Evolutionary conservation across 2,797 vertebrate species (phyloP), one percentile per base, ranked within the genome.

Genomic region (Orestias chungarensis): DNA sequence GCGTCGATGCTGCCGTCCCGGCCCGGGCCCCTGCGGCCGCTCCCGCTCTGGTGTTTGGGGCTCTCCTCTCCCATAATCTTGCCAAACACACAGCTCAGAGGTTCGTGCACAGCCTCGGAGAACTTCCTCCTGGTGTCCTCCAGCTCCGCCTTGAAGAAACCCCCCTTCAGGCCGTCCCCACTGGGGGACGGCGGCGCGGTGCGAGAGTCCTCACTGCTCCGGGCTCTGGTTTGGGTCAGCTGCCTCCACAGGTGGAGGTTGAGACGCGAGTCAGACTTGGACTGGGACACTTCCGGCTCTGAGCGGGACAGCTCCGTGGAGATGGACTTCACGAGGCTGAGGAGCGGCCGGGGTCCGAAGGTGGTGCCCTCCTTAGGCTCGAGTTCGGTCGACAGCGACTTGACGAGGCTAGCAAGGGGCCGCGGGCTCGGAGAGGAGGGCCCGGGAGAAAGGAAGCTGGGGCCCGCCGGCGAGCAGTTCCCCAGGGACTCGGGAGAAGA

Each of bases 31-130:
- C 43, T 90, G 44, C 87, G 81, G 81, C 89, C 79, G 52, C 29
- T 0, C 55, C 79, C 89, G 14, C 75, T 86, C 1, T 82, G 87
- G 79, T 94, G 85, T 77, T 96, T 95, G 31, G 93, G 82, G 11
- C 81, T 87, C 18, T 97, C 96, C 46, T 97, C 96, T 6, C 94
- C 93, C 89, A 95, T 95, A 43, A 97, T 96, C 75, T 96, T 96
- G 70, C 94, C 96, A 54, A 97, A 94, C 90, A 96, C 95, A 80
- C 83, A 96, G 67, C 91, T 93, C 46, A 97, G 83, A 2, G 96
- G 96, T 80, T 97, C 96, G 1, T 97, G 96, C 87, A 97, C 85
- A 0, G 95, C 96, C 84, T 97, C 96, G 0, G 96, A 95, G 8
- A 97, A 87, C 84, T 96, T 94, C 71, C 94, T 93, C 65, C 92